These are phyloP conservation scores for Sialia sialis DNA, from an alignment of 2,113 vertebrate genomes.

Conservation along the genomic window DNA sequence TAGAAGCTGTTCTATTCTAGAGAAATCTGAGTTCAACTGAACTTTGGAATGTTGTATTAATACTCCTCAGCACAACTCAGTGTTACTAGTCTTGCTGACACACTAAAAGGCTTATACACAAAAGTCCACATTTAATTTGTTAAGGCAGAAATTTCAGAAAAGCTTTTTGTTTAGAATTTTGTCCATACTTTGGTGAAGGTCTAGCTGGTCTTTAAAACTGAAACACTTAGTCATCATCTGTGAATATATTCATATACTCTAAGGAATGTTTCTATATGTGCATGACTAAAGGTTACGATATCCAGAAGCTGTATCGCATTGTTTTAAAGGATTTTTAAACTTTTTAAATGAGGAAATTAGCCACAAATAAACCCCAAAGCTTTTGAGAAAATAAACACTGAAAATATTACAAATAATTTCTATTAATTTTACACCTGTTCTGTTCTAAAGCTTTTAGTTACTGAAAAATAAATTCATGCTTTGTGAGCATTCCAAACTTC, in stretches of 20 bases:
- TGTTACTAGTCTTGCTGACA: background rate
- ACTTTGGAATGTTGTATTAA: background rate
- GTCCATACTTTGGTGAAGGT: background rate
- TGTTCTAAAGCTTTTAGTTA: constrained; percentile 69
- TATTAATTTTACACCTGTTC: background rate
- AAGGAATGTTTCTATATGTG: background rate
- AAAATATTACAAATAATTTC: background rate
- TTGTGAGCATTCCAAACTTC: constrained; percentile 78
- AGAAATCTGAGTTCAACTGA: background rate
- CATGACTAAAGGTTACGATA: background rate
- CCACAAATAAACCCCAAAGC: background rate
- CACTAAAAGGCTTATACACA: background rate
- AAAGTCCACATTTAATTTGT: background rate
- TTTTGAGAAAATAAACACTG: background rate
- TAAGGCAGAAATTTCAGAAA: background rate
- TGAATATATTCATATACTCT: background rate
- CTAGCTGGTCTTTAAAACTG: background rate
- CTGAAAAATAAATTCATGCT: constrained; percentile 73
- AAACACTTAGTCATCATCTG: background rate
- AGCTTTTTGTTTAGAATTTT: background rate
- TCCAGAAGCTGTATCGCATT: background rate
- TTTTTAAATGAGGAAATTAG: background rate
- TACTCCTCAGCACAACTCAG: background rate
- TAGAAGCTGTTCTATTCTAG: background rate
- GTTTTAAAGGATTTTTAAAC: background rate